Evolutionary conservation across 1,140 invertebrate species (phyloP).

Genomic region (Drosophila bifasciata): DNA sequence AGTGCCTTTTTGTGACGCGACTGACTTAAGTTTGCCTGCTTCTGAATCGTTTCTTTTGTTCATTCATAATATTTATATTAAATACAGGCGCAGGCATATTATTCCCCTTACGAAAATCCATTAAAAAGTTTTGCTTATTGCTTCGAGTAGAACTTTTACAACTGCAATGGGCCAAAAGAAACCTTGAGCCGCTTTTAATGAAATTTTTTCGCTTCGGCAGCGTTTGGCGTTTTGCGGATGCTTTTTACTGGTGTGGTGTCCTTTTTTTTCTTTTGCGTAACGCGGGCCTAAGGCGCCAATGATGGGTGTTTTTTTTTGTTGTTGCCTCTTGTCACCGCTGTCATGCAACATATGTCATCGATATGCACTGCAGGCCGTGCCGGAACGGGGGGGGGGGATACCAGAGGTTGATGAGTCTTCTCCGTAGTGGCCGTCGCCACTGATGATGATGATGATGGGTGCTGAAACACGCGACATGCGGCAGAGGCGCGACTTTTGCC

Average conservation of each 20-base stretch:
- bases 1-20: no score
- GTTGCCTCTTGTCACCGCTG: constrained; percentile 22
- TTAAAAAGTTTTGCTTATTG: constrained; percentile 66
- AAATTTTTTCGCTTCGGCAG: constrained; percentile 49
- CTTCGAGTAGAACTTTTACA: constrained; percentile 53
- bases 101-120: constrained; percentile 56
- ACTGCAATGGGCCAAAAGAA: constrained; percentile 56
- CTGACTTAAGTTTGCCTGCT: not conserved
- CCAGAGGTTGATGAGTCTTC: constrained; percentile 24
- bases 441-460: constrained; percentile 20
- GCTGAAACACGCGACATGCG: constrained; percentile 28
- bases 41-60: no score
- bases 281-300: constrained; percentile 65
- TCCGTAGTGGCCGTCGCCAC: not conserved
- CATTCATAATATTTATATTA: constrained; percentile 14
- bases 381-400: constrained; percentile 3
- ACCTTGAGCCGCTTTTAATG: constrained; percentile 77
- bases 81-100: constrained; percentile 26
- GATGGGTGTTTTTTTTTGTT: constrained; percentile 37
- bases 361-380: constrained; percentile 6
- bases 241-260: not conserved
- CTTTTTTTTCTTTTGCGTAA: constrained; percentile 55
- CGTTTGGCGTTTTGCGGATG: constrained; percentile 25
- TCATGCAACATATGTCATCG: constrained; percentile 68
- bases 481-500: constrained; percentile 10